Conservation (phyloP, 1,140 invertebrate species). For the Aleiodes sp. region DNA sequence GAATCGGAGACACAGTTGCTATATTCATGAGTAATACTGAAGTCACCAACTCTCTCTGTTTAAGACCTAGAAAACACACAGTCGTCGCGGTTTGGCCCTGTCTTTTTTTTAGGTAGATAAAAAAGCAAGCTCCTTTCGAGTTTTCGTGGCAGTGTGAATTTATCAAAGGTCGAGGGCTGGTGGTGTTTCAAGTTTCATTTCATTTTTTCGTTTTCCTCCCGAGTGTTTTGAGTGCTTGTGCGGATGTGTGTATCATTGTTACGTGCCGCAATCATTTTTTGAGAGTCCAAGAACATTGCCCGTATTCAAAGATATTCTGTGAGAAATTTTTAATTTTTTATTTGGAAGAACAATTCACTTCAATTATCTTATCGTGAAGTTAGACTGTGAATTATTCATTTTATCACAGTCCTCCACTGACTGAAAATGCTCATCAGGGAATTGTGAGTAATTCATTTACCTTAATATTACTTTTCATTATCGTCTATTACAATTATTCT, state of each 20-base stretch:
- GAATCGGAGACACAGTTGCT: no score
- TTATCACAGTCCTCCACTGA: constrained; percentile 26
- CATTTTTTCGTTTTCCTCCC: background rate
- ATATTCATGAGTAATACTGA: no score
- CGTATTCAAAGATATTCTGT: no score
- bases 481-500: background rate
- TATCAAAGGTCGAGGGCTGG: constrained; percentile 32
- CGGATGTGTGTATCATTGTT: background rate
- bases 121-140: background rate
- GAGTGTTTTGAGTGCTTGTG: background rate
- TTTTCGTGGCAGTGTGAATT: constrained; percentile 25
- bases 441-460: constrained; percentile 54
- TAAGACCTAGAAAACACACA: no score
- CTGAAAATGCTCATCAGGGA: constrained; percentile 64
- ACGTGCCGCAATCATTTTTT: background rate
- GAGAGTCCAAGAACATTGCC: no score
- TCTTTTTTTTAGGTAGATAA: background rate
- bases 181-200: constrained; percentile 6
- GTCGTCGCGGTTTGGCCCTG: no score
- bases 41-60: no score
- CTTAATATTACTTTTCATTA: background rate
- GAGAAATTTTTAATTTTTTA: no score
- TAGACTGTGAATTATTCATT: background rate
- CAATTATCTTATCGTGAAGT: no score
- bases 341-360: no score